A percentile compares a stretch with the other conserved stretches of the same genome.
phyloP scores from a whole-genome alignment of 35 echinoderm and acorn worm species.

The Antedon bifida region DNA sequence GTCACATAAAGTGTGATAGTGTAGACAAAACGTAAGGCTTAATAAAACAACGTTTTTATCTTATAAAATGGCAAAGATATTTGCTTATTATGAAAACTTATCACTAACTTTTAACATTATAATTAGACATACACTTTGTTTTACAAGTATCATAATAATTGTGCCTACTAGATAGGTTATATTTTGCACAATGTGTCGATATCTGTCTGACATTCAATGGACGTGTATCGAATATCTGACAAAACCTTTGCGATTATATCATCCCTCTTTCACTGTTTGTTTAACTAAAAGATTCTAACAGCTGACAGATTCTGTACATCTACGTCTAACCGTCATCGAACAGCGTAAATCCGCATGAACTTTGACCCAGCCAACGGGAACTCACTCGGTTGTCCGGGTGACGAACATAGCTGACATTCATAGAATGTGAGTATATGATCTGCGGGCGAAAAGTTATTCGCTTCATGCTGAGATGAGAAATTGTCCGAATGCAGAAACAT shows the following conservation, averaged over 20 bases:
- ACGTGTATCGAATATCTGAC: neutral
- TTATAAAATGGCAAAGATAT: no score
- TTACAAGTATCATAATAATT: no score
- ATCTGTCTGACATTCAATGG: neutral
- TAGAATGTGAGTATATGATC: neutral
- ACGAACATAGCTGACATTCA: neutral
- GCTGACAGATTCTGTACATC: neutral
- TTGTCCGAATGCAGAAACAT: neutral
- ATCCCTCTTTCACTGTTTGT: neutral
- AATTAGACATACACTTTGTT: no score
- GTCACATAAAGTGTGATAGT: no score
- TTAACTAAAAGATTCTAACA: neutral
- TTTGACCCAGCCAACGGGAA: neutral
- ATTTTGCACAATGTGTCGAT: neutral
- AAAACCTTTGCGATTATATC: neutral
- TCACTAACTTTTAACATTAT: no score
- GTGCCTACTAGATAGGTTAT: no score
- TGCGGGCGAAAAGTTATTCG: neutral
- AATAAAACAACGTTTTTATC: no score
- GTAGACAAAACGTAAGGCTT: no score
- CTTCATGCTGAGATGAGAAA: neutral
- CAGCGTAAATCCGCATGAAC: neutral
- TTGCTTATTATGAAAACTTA: no score
- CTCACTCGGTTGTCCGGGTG: neutral
- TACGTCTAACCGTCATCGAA: neutral